Evolutionary conservation across 2,888 invertebrate genomes (phyloP), one percentile per base, ranked within the genome.

Genomic region (Ischnus inquisitorius): DNA sequence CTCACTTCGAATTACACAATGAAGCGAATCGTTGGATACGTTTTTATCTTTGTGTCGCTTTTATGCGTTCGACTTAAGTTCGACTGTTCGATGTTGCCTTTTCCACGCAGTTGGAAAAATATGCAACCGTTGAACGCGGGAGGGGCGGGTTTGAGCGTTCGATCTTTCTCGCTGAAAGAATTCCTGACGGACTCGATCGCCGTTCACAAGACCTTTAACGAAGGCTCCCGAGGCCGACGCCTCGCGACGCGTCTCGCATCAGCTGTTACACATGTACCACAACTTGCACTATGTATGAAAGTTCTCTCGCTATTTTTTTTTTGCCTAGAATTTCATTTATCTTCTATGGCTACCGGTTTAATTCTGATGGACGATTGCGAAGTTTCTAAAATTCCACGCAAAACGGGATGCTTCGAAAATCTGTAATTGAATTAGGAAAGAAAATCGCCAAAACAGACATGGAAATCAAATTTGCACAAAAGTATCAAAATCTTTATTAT

Each of bases 151-250:
- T 76, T 64, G 75, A 60, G 48, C 65, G 48, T 67, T 79, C 79
- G 78, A 68, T 79, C 78, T 39, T 34, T 34, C 48, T 69, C 79
- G 76, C 25, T 54, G 22, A 62, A 72, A 72, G 72, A 83, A 83
- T 83, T 83, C 25, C 67, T 64, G 60, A 76, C 76, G 60, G 60
- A 80, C 75, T 71, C 79, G 76, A 83, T 79, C 39, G 69, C 82
- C 84, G 80, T 87, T 87, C 84, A 85, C 84, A 84, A 87, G 86
- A 87, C 86, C 86, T 87, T 87, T 87, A 84, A 79, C 75, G 78
- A 79, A 79, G 76, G 83, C 77, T 25, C 69, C 78, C 78, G 79
- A 84, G 75, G 78, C 82, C 69, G 76, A 85, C 78, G 84, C 81
- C 79, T 82, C 78, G 78, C 79, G 83, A 77, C 67, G 77, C 57